Evolutionary conservation across 2,888 invertebrate species (phyloP).

Genomic region (Catocala nupta): DNA sequence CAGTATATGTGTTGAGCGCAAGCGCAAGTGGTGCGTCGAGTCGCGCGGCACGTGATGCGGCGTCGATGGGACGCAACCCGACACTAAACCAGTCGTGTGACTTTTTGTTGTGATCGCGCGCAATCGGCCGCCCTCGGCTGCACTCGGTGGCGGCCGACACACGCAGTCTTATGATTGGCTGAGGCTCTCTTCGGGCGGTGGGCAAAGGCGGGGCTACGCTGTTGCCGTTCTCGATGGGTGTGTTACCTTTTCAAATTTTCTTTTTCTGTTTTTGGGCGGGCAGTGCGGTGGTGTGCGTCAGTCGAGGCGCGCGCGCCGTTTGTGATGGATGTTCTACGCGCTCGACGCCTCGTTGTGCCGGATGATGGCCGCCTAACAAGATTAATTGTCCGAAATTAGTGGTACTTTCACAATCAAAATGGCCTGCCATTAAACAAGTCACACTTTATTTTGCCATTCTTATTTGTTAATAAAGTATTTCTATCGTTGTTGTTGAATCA

Average conservation of each 20-base stretch:
- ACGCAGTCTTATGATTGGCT: constrained; percentile 61
- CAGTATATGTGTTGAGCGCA: constrained; percentile 78
- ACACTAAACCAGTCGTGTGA: constrained; percentile 86
- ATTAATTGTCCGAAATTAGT: constrained; percentile 53
- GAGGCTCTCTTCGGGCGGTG: constrained; percentile 66
- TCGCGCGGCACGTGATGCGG: constrained; percentile 81
- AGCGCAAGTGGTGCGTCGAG: constrained; percentile 70
- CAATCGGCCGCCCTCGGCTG: constrained; percentile 76
- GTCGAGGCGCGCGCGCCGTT: constrained; percentile 78
- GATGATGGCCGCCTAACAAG: constrained; percentile 47
- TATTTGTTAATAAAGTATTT: constrained; percentile 31
- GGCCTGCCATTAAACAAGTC: constrained; percentile 42
- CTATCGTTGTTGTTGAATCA: constrained; percentile 14
- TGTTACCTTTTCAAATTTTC: constrained; percentile 85
- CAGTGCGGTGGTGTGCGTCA: constrained; percentile 81
- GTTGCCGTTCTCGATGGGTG: constrained; percentile 71
- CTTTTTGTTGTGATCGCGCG: constrained; percentile 85
- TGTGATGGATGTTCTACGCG: constrained; percentile 78
- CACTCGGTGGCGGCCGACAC: constrained; percentile 65
- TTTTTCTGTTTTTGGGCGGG: constrained; percentile 86
- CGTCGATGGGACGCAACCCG: constrained; percentile 87
- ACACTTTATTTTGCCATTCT: constrained; percentile 40
- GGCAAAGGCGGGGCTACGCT: constrained; percentile 67
- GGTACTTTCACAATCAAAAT: constrained; percentile 48
- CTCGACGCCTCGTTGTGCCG: constrained; percentile 61